Conservation (phyloP, 2,113 vertebrate genomes). For the Nematolebias whitei region DNA sequence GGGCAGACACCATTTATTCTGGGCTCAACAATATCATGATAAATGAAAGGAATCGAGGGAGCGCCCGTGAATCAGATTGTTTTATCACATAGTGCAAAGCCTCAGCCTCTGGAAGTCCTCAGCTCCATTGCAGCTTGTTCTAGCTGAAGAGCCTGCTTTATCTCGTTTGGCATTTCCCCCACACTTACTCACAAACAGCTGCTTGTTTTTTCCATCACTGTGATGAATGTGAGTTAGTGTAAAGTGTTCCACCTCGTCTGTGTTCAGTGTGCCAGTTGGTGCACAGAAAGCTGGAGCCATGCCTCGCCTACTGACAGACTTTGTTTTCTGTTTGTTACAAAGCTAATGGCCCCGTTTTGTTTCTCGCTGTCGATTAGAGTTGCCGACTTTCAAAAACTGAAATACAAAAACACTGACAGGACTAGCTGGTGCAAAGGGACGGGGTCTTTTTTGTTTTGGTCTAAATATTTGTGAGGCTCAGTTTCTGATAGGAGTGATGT, state of each 20-base stretch:
- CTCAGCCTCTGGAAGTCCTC: constrained; percentile 32
- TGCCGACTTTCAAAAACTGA: too few relatives aligned
- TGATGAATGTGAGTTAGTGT: constrained; percentile 31
- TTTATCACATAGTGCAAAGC: constrained; percentile 46
- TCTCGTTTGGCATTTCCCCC: constrained; percentile 62
- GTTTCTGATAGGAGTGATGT: too few relatives aligned
- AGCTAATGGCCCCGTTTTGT: constrained; percentile 35
- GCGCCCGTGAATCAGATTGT: constrained; percentile 49
- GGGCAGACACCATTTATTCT: constrained; percentile 32
- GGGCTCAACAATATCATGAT: constrained; percentile 23
- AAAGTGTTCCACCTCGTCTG: constrained; percentile 23
- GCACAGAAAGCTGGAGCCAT: constrained; percentile 21
- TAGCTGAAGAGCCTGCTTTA: constrained; percentile 60
- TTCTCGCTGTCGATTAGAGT: constrained; percentile 14
- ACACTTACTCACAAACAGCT: constrained; percentile 55
- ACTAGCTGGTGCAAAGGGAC: too few relatives aligned
- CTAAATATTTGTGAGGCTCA: too few relatives aligned
- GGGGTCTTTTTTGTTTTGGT: too few relatives aligned
- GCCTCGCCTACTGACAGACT: constrained; percentile 45
- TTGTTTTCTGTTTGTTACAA: constrained; percentile 39
- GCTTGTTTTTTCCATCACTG: constrained; percentile 38
- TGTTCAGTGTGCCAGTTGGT: constrained; percentile 35
- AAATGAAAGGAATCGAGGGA: constrained; percentile 30
- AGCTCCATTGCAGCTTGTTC: constrained; percentile 36
- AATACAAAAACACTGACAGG: too few relatives aligned